Percentiles rank a stretch among this genome's conserved stretches.
Evolutionary conservation across 2,797 vertebrate genomes (phyloP).

Genomic region (Cirrhinus mrigala): DNA sequence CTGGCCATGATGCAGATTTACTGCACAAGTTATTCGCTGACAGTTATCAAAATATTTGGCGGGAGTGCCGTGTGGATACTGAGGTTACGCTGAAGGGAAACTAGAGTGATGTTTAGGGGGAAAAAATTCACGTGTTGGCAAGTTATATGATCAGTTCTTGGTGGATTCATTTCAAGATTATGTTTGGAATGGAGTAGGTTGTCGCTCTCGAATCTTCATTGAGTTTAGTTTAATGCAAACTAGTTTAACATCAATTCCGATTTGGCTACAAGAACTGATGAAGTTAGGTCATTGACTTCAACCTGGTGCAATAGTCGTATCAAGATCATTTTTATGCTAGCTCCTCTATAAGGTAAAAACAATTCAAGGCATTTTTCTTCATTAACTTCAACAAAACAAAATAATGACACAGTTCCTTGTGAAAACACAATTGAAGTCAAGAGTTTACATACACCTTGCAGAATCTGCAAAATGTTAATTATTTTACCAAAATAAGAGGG

Average conservation of each 20-base stretch:
- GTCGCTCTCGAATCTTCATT: background rate
- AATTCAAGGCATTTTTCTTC: background rate
- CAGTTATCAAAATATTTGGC: conserved; percentile 51
- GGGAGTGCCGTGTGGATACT: background rate
- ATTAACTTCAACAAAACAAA: background rate
- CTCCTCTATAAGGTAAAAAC: background rate
- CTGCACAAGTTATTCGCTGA: conserved; percentile 25
- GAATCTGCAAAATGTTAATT: too few species aligned
- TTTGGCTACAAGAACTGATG: background rate
- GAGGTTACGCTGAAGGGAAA: conserved; percentile 30
- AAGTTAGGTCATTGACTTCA: background rate
- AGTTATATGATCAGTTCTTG: background rate
- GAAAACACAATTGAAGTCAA: background rate
- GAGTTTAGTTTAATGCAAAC: background rate
- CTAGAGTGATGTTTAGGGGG: background rate
- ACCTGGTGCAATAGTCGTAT: background rate
- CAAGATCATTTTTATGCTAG: background rate
- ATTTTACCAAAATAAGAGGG: too few species aligned
- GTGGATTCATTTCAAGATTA: conserved; percentile 12
- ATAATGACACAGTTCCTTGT: background rate
- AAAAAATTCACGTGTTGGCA: background rate
- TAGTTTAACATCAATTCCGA: background rate
- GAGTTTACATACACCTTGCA: too few species aligned
- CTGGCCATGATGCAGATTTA: conserved; percentile 47
- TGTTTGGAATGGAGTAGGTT: conserved; percentile 12